Evolutionary conservation across 2,113 vertebrate species (phyloP), one percentile per base, ranked within the genome.

Genomic region (Proteles cristata): DNA sequence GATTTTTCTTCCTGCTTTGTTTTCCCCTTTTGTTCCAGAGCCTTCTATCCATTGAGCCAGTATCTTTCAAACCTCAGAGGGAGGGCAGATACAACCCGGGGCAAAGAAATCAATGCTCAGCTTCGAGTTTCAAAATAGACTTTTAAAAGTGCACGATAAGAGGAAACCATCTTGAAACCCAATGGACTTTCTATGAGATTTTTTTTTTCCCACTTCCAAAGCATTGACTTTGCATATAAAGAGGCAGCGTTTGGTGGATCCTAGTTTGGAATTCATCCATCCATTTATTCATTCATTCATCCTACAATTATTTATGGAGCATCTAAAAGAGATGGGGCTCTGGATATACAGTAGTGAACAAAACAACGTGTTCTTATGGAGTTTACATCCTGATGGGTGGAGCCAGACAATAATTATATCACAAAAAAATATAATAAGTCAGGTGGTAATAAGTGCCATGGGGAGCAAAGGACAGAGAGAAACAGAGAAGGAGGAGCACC

Each of bases 1-100:
- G 8, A 84, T 94, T 96, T 97, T 85, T 80, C 43, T 87, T 87
- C 15, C 48, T 89, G 9, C 28, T 63, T 69, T 88, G 50, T 50
- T 61, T 2, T 61, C 58, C 7, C 16, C 82, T 80, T 53, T 53
- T 90, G 23, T 94, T 90, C 76, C 33, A 79, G 90, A 81, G 7
- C 15, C n/a, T 95, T 90, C n/a, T 80, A 55, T 39, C 28, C 26
- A 68, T n/a, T 63, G 16, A 77, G 19, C 16, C 7, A 58, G 25
- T 77, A 91, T 50, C 33, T 71, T 90, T 86, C 48, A 95, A 74
- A 21, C 68, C 26, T 83, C 73, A 83, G 92, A 91, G 55, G 43
- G 33, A 94, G 53, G 66, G 31, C n/a, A 94, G 79, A 33, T 65
- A 33, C 63, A 93, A 33, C 17, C 11, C 23, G 43, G 39, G 83